These are phyloP conservation scores for Elymnias hypermnestra DNA, from an alignment of 1,140 invertebrate genomes.

Conservation along the genomic window DNA sequence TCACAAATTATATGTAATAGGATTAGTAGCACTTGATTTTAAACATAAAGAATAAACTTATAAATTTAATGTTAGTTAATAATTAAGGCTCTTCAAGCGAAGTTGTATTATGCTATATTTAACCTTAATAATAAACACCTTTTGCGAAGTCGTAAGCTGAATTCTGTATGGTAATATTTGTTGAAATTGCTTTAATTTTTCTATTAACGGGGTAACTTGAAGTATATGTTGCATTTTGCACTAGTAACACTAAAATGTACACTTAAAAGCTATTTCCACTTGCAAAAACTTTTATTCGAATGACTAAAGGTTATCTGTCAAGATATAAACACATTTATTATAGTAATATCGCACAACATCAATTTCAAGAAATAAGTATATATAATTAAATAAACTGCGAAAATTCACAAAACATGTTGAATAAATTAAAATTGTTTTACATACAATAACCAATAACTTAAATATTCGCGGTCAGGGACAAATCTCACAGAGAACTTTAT, in stretches of 20 bases:
- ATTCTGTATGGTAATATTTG: constrained; percentile 56
- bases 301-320: constrained; percentile 65
- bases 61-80: too few species aligned
- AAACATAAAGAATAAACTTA: too few species aligned
- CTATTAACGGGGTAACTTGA: constrained; percentile 53
- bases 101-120: too few species aligned
- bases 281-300: constrained; percentile 20
- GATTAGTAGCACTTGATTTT: too few species aligned
- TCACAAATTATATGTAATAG: too few species aligned
- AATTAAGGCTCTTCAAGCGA: too few species aligned
- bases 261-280: constrained; percentile 18
- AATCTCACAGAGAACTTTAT: neutral
- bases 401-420: too few species aligned
- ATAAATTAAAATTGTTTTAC: neutral
- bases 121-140: constrained; percentile 33
- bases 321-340: constrained; percentile 13
- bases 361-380: too few species aligned
- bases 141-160: constrained; percentile 65
- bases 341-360: neutral
- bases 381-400: too few species aligned
- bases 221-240: constrained; percentile 58
- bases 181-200: constrained; percentile 62
- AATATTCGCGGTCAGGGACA: constrained; percentile 24
- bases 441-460: constrained; percentile 12
- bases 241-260: constrained; percentile 14